Percentiles rank a stretch among this genome's conserved stretches.
Conservation (phyloP, 2,797 vertebrate genomes). For the Paratrypauchen microcephalus region DNA sequence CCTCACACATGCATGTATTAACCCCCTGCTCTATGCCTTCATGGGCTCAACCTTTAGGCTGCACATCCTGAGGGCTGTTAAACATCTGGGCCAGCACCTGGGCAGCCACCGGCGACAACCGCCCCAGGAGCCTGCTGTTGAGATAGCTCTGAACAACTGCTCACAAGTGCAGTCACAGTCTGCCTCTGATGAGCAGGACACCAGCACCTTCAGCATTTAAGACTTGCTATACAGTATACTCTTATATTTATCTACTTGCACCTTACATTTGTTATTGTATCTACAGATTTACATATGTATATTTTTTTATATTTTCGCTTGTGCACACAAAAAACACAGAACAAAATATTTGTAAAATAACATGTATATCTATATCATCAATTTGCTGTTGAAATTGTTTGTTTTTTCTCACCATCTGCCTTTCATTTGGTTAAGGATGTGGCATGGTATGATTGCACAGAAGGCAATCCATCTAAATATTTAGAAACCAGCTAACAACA, state of each 20-base stretch:
- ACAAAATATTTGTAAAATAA: constrained; percentile 54
- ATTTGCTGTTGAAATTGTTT: constrained; percentile 18
- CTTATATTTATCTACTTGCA: constrained; percentile 13
- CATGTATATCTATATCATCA: constrained; percentile 15
- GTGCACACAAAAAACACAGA: constrained; percentile 35
- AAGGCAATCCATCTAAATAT: constrained; percentile 36
- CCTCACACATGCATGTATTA: constrained; percentile 89
- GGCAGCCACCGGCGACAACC: constrained; percentile 53
- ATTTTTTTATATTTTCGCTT: constrained; percentile 26
- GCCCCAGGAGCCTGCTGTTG: constrained; percentile 54
- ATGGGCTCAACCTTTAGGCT: constrained; percentile 89
- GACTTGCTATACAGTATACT: constrained; percentile 1
- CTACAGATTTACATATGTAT: neutral
- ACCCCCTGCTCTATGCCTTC: constrained; percentile 89
- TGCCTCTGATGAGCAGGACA: constrained; percentile 76
- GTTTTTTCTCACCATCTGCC: constrained; percentile 39
- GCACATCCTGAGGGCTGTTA: constrained; percentile 81
- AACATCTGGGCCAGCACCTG: constrained; percentile 73
- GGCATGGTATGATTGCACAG: constrained; percentile 29
- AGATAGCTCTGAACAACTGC: constrained; percentile 66
- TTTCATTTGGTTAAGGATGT: constrained; percentile 42
- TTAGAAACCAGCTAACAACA: constrained; percentile 29
- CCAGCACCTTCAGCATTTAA: constrained; percentile 83
- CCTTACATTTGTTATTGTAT: constrained; percentile 7
- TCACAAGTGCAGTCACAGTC: constrained; percentile 72